These are phyloP conservation scores for Ptyas mucosa DNA, from an alignment of 2,113 vertebrate species.

Conservation along the genomic window DNA sequence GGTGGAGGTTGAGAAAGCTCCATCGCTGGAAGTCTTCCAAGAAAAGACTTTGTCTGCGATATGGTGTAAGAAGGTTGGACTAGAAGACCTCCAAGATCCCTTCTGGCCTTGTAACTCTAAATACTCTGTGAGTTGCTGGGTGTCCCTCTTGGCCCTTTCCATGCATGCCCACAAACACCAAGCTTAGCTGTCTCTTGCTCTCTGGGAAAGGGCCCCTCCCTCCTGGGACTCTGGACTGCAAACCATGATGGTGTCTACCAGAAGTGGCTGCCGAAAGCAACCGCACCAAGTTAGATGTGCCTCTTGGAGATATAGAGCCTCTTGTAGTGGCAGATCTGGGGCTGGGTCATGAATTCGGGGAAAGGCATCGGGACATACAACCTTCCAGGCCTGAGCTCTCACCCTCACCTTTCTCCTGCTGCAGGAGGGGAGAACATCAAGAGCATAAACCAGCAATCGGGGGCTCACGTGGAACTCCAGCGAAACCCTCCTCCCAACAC, in stretches of 20 bases:
- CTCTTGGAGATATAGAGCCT: rapidly evolving
- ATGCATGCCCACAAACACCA: too few relatives aligned
- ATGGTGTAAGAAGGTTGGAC: too few relatives aligned
- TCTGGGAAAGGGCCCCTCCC: not conserved
- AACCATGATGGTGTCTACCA: not conserved
- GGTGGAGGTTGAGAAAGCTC: too few relatives aligned
- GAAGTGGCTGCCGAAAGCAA: not conserved
- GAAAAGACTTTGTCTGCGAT: too few relatives aligned
- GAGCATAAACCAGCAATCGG: conserved; percentile 97
- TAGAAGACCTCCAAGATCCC: too few relatives aligned
- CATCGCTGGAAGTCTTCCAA: too few relatives aligned
- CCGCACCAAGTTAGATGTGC: not conserved
- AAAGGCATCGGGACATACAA: not conserved
- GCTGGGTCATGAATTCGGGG: not conserved
- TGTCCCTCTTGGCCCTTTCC: too few relatives aligned
- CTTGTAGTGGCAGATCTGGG: not conserved
- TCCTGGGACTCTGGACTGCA: not conserved
- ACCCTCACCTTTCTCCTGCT: not conserved
- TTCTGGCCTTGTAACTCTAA: too few relatives aligned
- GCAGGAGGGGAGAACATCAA: conserved; percentile 97
- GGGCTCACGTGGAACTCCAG: conserved; percentile 96
- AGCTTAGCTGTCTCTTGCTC: not conserved
- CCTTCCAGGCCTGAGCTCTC: not conserved
- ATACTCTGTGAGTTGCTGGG: too few relatives aligned
- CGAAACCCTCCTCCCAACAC: conserved; percentile 94